phyloP scores from a whole-genome alignment of 2,797 vertebrate genomes.

The Cuculus canorus region DNA sequence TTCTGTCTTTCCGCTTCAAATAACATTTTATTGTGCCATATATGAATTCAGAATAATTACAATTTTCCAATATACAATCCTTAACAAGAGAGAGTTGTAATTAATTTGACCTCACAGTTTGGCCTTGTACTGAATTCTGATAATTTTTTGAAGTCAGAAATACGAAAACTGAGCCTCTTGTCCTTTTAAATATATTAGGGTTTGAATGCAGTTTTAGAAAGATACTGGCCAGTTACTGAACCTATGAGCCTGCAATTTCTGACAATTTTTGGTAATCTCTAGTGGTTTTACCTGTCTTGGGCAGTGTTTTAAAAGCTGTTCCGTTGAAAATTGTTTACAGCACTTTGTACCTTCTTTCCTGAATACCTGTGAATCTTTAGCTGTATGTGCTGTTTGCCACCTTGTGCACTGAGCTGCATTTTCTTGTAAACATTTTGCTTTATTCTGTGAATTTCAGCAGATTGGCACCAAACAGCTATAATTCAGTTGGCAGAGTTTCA shows the following conservation, averaged over 20 bases:
- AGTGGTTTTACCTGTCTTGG: slow-evolving; percentile 16
- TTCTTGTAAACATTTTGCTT: slow-evolving; percentile 58
- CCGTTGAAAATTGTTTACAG: slow-evolving; percentile 24
- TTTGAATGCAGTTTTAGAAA: neutral
- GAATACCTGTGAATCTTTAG: slow-evolving; percentile 41
- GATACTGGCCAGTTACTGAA: neutral
- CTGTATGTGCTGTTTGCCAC: slow-evolving; percentile 21
- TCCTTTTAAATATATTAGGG: neutral
- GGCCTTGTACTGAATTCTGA: neutral
- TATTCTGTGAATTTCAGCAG: slow-evolving; percentile 43
- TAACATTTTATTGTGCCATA: neutral
- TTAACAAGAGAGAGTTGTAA: slow-evolving; percentile 2
- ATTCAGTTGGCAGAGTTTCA: slow-evolving; percentile 48
- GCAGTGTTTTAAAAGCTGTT: slow-evolving; percentile 37
- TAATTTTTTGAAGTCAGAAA: neutral
- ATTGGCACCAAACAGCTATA: slow-evolving; percentile 43
- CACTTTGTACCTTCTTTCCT: slow-evolving; percentile 6
- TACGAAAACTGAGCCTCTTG: neutral
- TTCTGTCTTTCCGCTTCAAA: slow-evolving; percentile 9
- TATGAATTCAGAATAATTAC: neutral
- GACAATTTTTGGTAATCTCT: slow-evolving; percentile 15
- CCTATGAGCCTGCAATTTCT: slow-evolving; percentile 21
- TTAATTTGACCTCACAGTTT: slow-evolving; percentile 18
- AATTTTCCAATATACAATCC: neutral
- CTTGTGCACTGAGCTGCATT: slow-evolving; percentile 26